These are phyloP conservation scores for Nomada hirtipes DNA, from an alignment of 2,888 invertebrate genomes.

Conservation along the genomic window DNA sequence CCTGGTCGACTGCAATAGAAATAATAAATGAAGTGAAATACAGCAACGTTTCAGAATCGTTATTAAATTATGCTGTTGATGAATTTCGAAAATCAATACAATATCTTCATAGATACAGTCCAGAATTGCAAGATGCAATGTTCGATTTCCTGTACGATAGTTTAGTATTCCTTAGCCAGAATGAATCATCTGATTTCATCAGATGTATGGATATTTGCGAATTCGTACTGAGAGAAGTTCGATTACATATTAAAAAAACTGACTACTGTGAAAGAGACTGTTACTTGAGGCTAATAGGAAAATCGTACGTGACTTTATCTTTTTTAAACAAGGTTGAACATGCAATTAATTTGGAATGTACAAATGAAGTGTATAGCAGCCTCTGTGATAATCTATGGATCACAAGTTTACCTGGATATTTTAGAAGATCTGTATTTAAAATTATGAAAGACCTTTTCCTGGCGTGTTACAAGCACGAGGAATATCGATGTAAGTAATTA, in stretches of 20 bases:
- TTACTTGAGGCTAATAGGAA: constrained; percentile 76
- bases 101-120: constrained; percentile 59
- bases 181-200: constrained; percentile 17
- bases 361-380: constrained; percentile 68
- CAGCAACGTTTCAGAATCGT: constrained; percentile 28
- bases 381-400: constrained; percentile 77
- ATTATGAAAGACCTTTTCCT: constrained; percentile 70
- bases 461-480: background rate
- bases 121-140: constrained; percentile 73
- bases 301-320: constrained; percentile 68
- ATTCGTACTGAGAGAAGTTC: constrained; percentile 60
- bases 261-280: constrained; percentile 71
- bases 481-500: constrained; percentile 61
- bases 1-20: constrained; percentile 71
- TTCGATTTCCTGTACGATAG: constrained; percentile 74
- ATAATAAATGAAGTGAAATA: constrained; percentile 35
- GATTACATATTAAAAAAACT: constrained; percentile 28
- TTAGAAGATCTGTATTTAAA: constrained; percentile 75
- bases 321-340: constrained; percentile 21
- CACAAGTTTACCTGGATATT: constrained; percentile 70
- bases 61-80: constrained; percentile 46
- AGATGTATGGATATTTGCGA: constrained; percentile 42
- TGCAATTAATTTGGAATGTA: constrained; percentile 39
- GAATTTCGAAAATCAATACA: constrained; percentile 24
- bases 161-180: constrained; percentile 3